Evolutionary conservation across 2,888 invertebrate species (phyloP), one percentile per base, ranked within the genome.

Genomic region (Erannis defoliaria): DNA sequence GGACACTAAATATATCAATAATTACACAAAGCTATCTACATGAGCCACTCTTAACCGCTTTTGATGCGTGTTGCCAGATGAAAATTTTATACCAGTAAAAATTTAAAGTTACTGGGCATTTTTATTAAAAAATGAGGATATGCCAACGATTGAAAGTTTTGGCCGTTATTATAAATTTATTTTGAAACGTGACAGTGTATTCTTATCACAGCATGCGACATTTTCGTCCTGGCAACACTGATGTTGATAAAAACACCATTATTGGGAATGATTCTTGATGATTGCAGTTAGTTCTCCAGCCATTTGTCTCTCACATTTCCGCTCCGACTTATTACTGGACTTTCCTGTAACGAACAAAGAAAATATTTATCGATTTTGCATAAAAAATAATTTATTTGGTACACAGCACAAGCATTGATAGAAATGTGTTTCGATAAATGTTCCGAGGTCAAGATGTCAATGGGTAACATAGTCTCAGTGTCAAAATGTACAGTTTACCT

Each of bases 11-110:
- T 88, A 90, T 89, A 91, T 87, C 85, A 88, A 87, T 89, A 89
- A 90, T 91, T 89, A 91, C 89, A 91, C 90, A 85, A 91, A 92
- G 92, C 93, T 93, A 93, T 93, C 93, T 92, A 92, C 93, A 92
- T 86, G 93, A 92, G 91, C 90, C 89, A 85, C 85, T 83, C 82
- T 78, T 80, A 74, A 80, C 82, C 80, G 83, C 78, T 80, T 77
- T 67, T 76, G 71, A 54, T 71, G 75, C 64, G 73, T 80, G 77
- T 79, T 79, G 78, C 78, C 81, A 83, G 76, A 51, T 67, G 71
- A 60, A 67, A 68, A 66, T 59, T 56, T 59, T 66, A 55, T 51
- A 65, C 68, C 67, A 67, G 65, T 55, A 19, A 29, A 26, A 45
- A 29, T 31, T 40, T n/a, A 64, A 66, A 62, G 21, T 51, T 53